phyloP scores from a whole-genome alignment of 2,888 invertebrate species.

The Standfussiana lucernea region DNA sequence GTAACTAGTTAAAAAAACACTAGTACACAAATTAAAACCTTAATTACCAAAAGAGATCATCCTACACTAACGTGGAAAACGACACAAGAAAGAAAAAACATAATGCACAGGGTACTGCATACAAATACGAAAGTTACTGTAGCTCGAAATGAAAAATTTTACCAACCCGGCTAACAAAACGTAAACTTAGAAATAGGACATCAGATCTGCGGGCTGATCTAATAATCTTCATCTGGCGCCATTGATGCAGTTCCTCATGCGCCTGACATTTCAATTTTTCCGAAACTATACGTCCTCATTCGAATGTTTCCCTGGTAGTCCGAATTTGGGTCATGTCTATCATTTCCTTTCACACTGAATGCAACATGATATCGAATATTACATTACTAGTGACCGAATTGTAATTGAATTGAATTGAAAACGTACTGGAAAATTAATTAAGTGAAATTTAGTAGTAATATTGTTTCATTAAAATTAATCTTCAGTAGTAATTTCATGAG shows the following conservation, averaged over 20 bases:
- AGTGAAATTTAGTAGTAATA: conserved; percentile 28
- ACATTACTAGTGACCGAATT: conserved; percentile 68
- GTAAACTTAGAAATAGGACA: conserved; percentile 30
- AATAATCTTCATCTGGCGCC: conserved; percentile 54
- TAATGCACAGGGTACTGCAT: not conserved
- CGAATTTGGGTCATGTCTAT: conserved; percentile 82
- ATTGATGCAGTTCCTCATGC: conserved; percentile 48
- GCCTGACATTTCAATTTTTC: conserved; percentile 55
- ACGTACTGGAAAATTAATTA: conserved; percentile 46
- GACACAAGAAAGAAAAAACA: not conserved
- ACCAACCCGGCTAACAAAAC: conserved; percentile 5
- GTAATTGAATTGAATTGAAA: conserved; percentile 56
- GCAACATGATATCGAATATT: conserved; percentile 75
- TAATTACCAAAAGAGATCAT: not conserved
- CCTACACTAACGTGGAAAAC: not conserved
- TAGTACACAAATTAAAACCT: not conserved
- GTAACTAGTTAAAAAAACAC: not conserved
- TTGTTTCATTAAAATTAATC: conserved; percentile 34
- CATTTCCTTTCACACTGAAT: conserved; percentile 69
- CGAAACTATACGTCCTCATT: conserved; percentile 27
- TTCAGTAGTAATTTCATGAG: not conserved
- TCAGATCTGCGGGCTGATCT: conserved; percentile 48
- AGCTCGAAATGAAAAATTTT: conserved; percentile 22
- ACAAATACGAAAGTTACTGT: conserved; percentile 8
- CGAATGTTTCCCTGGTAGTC: conserved; percentile 42